Evolutionary conservation across 2,113 vertebrate species (phyloP).

Genomic region (Boulengerochromis microlepis): DNA sequence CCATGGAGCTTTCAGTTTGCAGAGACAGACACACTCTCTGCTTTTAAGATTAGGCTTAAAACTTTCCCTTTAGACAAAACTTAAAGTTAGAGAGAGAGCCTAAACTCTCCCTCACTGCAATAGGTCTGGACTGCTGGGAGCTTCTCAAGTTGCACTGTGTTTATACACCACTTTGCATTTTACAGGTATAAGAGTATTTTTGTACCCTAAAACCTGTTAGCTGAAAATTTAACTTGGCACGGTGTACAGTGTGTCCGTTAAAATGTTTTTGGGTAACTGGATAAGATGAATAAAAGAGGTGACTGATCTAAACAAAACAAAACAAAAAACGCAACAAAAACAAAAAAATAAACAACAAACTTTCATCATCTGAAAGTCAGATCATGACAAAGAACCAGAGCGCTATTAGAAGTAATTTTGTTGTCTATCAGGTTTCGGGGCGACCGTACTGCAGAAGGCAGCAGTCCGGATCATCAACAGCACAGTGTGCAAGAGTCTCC

Average conservation of each 20-base stretch:
- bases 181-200: not conserved
- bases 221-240: rapidly evolving
- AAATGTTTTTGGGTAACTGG: not conserved
- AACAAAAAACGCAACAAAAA: not conserved
- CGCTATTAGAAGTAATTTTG: not conserved
- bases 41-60: not conserved
- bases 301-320: rapidly evolving
- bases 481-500: slow-evolving; percentile 74
- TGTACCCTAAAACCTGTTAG: not conserved
- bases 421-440: not conserved
- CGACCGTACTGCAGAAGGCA: slow-evolving; percentile 81
- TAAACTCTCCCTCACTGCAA: not conserved
- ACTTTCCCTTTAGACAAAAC: not conserved
- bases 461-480: slow-evolving; percentile 83
- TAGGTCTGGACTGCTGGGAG: not conserved
- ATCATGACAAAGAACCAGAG: not conserved
- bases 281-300: not conserved
- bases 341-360: not conserved
- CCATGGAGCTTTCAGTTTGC: not conserved
- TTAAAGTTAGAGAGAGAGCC: not conserved
- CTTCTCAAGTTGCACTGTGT: not conserved
- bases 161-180: not conserved
- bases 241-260: not conserved
- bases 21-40: not conserved
- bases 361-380: not conserved